Evolutionary conservation across 2,888 invertebrate species (phyloP).

Genomic region (Rugalucina vietnamica): DNA sequence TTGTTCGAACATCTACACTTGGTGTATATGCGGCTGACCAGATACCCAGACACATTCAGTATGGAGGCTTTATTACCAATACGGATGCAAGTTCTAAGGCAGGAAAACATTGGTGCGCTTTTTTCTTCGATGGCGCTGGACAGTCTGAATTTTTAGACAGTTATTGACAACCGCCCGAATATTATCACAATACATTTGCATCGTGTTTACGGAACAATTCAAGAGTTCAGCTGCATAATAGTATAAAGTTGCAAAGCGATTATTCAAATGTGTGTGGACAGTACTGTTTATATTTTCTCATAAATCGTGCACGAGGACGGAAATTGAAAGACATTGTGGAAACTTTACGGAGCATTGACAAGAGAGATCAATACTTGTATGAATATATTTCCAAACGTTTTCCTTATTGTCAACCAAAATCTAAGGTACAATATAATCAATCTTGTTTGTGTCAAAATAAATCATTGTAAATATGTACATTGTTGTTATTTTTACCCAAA

Average conservation of each 20-base stretch:
- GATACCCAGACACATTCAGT: background rate
- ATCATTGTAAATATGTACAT: background rate
- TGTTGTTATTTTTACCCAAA: background rate
- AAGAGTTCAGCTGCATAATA: background rate
- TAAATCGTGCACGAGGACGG: background rate
- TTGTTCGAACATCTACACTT: background rate
- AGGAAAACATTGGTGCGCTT: conserved; percentile 31
- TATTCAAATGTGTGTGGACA: background rate
- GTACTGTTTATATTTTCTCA: background rate
- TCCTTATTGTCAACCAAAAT: background rate
- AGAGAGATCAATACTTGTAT: background rate
- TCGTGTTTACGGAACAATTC: background rate
- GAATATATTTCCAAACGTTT: background rate
- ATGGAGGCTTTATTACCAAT: conserved; percentile 28
- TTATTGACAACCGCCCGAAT: background rate
- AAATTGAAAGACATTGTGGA: background rate
- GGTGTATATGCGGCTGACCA: conserved; percentile 14
- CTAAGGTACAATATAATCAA: background rate
- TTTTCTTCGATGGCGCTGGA: conserved; percentile 22
- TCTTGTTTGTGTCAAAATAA: background rate
- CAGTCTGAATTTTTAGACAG: conserved; percentile 14
- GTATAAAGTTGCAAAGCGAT: background rate
- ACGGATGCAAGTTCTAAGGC: conserved; percentile 10
- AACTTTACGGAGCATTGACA: background rate
- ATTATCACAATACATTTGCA: background rate